Evolutionary conservation across 2,797 vertebrate species (phyloP).

Genomic region (Rhyacichthys aspro): DNA sequence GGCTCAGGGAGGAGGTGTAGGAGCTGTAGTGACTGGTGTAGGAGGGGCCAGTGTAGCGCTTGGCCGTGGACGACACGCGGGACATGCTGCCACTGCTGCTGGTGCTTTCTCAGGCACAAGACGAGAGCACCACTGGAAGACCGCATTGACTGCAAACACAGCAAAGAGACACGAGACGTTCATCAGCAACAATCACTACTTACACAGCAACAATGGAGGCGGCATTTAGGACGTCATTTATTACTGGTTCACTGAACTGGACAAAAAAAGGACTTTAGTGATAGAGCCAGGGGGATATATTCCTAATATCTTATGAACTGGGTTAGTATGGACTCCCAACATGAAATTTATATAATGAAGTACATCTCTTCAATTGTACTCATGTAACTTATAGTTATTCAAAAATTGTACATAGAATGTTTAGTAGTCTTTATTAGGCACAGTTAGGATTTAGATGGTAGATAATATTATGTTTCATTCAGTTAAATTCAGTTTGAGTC

Average conservation of each 20-base stretch:
- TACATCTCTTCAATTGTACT: too few species aligned
- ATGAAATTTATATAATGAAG: too few species aligned
- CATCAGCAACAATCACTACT: constrained; percentile 42
- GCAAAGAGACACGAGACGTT: constrained; percentile 55
- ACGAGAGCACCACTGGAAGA: constrained; percentile 72
- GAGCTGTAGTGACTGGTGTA: constrained; percentile 90
- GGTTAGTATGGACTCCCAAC: too few species aligned
- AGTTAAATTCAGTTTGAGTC: too few species aligned
- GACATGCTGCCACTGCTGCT: constrained; percentile 82
- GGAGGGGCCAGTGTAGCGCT: constrained; percentile 87
- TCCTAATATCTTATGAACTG: too few species aligned
- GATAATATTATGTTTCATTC: too few species aligned
- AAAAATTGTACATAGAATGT: too few species aligned
- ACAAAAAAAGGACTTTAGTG: constrained; percentile 13
- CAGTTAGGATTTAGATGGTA: too few species aligned
- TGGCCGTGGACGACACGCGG: constrained; percentile 93
- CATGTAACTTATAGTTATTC: too few species aligned
- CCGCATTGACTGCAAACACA: constrained; percentile 87
- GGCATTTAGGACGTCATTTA: too few species aligned
- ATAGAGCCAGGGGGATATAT: too few species aligned
- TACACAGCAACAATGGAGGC: constrained; percentile 27
- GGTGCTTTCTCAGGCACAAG: constrained; percentile 80
- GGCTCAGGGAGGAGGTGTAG: constrained; percentile 87
- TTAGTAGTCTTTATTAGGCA: too few species aligned
- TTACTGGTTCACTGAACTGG: constrained; percentile 4